Conservation (phyloP, 1,140 invertebrate genomes). For the Planococcus citri region DNA sequence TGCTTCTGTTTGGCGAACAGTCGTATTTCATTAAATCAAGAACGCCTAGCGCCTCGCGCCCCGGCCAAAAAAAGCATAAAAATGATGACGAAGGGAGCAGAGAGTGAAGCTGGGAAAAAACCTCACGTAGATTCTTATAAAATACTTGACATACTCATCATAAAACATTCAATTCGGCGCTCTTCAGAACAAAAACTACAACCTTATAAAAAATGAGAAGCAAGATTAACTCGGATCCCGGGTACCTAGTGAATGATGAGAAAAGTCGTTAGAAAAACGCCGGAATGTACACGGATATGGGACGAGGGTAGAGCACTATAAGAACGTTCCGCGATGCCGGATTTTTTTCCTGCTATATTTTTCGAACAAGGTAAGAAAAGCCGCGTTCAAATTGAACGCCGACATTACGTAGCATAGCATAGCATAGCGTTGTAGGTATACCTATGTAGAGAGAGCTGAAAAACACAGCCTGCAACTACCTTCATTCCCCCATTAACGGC, state of each 20-base stretch:
- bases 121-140: neutral
- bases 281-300: neutral
- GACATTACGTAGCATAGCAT: too few species aligned
- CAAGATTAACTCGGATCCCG: neutral
- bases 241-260: neutral
- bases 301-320: too few species aligned
- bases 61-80: neutral
- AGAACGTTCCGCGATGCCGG: too few species aligned
- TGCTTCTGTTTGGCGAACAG: neutral
- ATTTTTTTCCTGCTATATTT: too few species aligned
- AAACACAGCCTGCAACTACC: too few species aligned
- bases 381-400: too few species aligned
- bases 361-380: too few species aligned
- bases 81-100: too few species aligned
- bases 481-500: neutral
- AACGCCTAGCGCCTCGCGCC: neutral
- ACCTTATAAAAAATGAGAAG: neutral
- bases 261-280: conserved; percentile 6
- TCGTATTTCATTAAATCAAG: conserved; percentile 3
- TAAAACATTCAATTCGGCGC: neutral
- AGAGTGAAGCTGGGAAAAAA: too few species aligned
- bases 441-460: too few species aligned
- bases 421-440: too few species aligned
- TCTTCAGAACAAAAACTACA: neutral
- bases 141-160: conserved; percentile 3